Conservation (phyloP, 1,140 invertebrate genomes). For the Meloidogyne hapla region DNA sequence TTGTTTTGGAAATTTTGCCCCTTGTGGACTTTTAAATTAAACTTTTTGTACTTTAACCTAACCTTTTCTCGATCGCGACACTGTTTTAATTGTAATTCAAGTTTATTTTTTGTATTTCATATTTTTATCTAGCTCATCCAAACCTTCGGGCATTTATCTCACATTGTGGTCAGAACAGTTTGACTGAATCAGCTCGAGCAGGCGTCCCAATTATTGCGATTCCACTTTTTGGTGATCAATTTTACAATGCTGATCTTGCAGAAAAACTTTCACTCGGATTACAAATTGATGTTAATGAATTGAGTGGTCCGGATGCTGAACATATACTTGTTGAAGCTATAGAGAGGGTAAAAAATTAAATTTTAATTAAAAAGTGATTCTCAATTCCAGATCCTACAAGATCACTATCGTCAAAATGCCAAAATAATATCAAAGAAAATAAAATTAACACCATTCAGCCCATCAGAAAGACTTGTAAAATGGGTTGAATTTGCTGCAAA, state of each 20-base stretch:
- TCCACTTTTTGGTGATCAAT: slow-evolving; percentile 72
- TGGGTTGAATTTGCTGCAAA: slow-evolving; percentile 35
- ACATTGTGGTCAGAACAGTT: slow-evolving; percentile 72
- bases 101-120: neutral
- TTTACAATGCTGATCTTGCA: slow-evolving; percentile 64
- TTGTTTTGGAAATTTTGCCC: no score
- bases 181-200: slow-evolving; percentile 70
- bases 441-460: slow-evolving; percentile 13
- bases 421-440: slow-evolving; percentile 47
- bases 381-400: slow-evolving; percentile 8
- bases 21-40: no score
- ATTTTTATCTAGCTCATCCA: slow-evolving; percentile 68
- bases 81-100: no score
- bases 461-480: slow-evolving; percentile 19
- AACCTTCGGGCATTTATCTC: slow-evolving; percentile 72
- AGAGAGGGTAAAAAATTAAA: neutral
- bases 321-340: neutral
- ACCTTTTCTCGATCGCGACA: no score
- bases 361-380: neutral
- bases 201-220: slow-evolving; percentile 72
- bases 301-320: slow-evolving; percentile 37
- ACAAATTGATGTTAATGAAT: slow-evolving; percentile 40
- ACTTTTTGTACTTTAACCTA: no score
- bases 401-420: slow-evolving; percentile 20
- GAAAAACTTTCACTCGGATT: slow-evolving; percentile 53